Base-by-base conservation (phyloP, 1,140 invertebrate genomes). In the Trachymyrmex septentrionalis region DNA sequence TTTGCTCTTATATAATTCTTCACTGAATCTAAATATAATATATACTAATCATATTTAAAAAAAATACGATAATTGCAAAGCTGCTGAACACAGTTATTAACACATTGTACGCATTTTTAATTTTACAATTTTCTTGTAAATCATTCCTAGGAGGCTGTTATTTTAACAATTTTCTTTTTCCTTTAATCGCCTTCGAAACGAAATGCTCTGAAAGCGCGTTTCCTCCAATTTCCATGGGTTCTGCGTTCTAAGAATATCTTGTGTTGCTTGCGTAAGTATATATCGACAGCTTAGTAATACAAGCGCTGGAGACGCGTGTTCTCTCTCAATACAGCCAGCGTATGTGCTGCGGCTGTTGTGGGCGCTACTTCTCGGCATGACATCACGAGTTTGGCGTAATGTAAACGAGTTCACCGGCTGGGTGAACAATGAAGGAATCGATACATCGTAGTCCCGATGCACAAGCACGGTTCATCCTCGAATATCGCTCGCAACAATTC, bases 281-380 rank as follows among this genome's bases (percentile, higher is more conserved):
- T 66, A 82, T 84, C 69, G 69, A 84, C 55, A 61, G 67, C 67
- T 73, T 55, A 73, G 80, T 61, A 61, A 82, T 63, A 84, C 69
- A 84, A 50, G 55, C 38, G 3, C 21, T 53, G 53, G 30, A 59
- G 44, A 21, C 21, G 34, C 57, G 50, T 30, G 50, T 16, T 48
- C 59, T 78, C 61, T 27, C 16, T 66, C 34, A 67, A 10, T 21
- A 30, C 73, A 34, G 38, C 78, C 57, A 67, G 34, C 64, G 44
- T 63, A 59, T 71, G 86, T 59, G 86, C 75, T 5, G 71, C 82
- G 88, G 76, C 55, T 76, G 69, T 73, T 55, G 77, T 61, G 55
- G 77, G 87, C 87, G 66, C 85, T 88, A 53, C 76, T 80, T 84
- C 84, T 44, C 53, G 53, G 50, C 34, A 19, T 90, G 88, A 90